phyloP scores from a whole-genome alignment of 2,888 invertebrate species.

The Pemphredon lugubris region DNA sequence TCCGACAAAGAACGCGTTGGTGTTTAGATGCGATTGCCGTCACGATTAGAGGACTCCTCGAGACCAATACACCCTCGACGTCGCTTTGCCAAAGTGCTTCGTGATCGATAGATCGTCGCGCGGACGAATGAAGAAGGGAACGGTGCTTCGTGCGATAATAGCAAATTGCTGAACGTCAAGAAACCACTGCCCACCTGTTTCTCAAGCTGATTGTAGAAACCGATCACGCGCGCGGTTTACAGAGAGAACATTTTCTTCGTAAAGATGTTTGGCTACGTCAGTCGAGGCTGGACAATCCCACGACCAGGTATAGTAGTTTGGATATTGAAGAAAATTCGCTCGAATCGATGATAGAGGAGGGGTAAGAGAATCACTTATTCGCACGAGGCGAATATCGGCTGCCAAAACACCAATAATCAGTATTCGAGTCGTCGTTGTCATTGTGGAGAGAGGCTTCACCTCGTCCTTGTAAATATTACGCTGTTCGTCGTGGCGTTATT shows the following conservation, averaged over 20 bases:
- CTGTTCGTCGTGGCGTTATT: conserved; percentile 22
- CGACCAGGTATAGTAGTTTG: neutral
- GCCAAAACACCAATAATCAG: conserved; percentile 66
- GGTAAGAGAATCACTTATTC: too few species aligned
- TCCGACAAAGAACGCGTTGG: neutral
- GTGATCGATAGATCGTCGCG: conserved; percentile 23
- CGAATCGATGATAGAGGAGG: neutral
- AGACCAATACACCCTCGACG: conserved; percentile 19
- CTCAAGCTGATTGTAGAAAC: conserved; percentile 22
- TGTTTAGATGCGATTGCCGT: conserved; percentile 6
- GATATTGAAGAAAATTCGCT: too few species aligned
- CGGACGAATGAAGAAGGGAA: conserved; percentile 10
- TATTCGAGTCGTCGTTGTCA: conserved; percentile 45
- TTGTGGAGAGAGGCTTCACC: conserved; percentile 14
- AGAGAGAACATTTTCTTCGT: neutral
- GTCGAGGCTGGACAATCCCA: neutral
- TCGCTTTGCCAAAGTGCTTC: conserved; percentile 51
- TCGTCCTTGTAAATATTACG: conserved; percentile 29
- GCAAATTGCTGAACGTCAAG: conserved; percentile 18
- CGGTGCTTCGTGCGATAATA: conserved; percentile 18
- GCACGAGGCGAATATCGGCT: conserved; percentile 46
- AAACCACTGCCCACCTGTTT: conserved; percentile 44
- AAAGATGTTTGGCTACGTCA: neutral
- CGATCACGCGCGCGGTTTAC: conserved; percentile 1
- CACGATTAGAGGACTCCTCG: conserved; percentile 23